These are phyloP conservation scores for Margarornis squamiger DNA, from an alignment of 2,797 vertebrate genomes.

Conservation along the genomic window DNA sequence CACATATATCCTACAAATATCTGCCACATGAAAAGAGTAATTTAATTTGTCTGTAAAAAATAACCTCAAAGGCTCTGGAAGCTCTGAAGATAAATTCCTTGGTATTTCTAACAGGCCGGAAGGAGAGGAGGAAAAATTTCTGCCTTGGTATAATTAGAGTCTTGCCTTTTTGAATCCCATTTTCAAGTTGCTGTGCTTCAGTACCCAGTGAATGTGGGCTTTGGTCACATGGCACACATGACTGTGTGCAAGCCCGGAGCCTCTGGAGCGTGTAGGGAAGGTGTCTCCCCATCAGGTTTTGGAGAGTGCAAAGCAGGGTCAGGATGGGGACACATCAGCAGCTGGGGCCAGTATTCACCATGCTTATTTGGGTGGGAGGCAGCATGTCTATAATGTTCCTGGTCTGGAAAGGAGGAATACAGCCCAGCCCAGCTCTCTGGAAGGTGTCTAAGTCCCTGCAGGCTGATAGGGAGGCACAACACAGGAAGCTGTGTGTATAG, in stretches of 20 bases:
- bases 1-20: neutral
- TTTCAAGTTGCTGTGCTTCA: neutral
- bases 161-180: neutral
- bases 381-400: neutral
- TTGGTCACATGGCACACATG: fast-evolving
- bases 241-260: neutral
- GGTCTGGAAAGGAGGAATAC: neutral
- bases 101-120: neutral
- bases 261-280: neutral
- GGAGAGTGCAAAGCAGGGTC: neutral
- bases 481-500: neutral
- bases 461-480: neutral
- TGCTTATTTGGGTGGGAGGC: neutral
- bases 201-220: neutral
- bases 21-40: neutral
- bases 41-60: neutral
- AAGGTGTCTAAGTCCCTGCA: neutral
- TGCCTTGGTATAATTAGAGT: neutral
- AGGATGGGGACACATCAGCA: fast-evolving
- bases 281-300: neutral
- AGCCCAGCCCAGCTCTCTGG: neutral
- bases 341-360: neutral
- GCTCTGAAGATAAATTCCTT: neutral
- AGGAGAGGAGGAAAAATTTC: neutral
- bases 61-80: neutral